Conservation (phyloP, 2,113 vertebrate genomes). For the Falco punctatus region DNA sequence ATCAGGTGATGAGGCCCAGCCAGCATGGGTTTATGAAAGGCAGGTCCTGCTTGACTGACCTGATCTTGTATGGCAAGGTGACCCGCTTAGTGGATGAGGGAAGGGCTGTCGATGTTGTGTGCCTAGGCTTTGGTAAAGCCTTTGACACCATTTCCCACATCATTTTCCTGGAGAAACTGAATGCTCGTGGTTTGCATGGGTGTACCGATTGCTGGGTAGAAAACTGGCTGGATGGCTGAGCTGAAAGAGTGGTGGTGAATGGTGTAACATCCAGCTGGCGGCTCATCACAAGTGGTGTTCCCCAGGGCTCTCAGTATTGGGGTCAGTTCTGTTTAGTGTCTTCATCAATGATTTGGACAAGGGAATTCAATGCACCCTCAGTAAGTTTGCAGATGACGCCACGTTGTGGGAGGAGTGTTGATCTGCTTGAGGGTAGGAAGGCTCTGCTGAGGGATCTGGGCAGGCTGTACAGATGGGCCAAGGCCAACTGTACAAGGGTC, state of each 20-base stretch:
- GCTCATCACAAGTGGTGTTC: not conserved
- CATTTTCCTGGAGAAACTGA: not conserved
- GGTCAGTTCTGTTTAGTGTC: not conserved
- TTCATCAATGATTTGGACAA: not conserved
- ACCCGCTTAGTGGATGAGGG: not conserved
- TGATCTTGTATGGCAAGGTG: not conserved
- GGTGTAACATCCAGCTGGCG: not conserved
- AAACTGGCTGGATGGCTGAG: not conserved
- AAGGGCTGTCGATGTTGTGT: not conserved
- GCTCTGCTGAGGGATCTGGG: not conserved
- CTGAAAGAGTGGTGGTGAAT: not conserved
- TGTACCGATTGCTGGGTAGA: not conserved
- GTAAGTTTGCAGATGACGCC: not conserved
- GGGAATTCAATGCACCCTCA: not conserved
- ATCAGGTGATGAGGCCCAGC: not conserved
- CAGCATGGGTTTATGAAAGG: not conserved
- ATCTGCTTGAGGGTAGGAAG: not conserved
- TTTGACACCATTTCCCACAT: not conserved
- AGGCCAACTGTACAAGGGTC: accelerated
- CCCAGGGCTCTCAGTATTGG: not conserved
- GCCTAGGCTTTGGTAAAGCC: not conserved
- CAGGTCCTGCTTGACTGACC: not conserved
- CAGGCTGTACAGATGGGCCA: not conserved
- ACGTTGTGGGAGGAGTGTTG: not conserved
- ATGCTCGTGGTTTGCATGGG: not conserved